Conservation (phyloP, 2,888 invertebrate species). For the Muscina levida region DNA sequence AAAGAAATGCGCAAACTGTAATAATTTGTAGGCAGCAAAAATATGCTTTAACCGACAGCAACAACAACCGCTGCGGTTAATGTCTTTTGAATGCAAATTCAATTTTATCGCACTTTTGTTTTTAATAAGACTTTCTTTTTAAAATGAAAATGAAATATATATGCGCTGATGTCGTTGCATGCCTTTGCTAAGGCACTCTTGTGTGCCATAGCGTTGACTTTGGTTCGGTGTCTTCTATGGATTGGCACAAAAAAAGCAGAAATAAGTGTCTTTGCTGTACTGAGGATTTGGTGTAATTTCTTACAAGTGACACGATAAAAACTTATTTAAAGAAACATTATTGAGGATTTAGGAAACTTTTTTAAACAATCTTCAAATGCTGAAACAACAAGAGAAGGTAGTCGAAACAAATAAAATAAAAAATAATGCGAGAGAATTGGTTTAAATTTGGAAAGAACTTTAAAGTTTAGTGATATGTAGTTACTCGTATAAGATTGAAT, state of each 20-base stretch:
- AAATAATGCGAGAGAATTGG: too few species aligned
- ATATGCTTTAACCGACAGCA: constrained; percentile 43
- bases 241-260: constrained; percentile 28
- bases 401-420: not conserved
- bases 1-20: constrained; percentile 2
- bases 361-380: not conserved
- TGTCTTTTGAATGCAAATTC: constrained; percentile 77
- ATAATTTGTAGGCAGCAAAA: constrained; percentile 57
- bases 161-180: constrained; percentile 43
- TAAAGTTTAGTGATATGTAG: too few species aligned
- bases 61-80: constrained; percentile 77
- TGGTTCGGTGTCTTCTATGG: constrained; percentile 18
- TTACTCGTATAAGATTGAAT: too few species aligned
- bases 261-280: constrained; percentile 10
- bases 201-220: not conserved
- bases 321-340: constrained; percentile 66
- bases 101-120: constrained; percentile 78
- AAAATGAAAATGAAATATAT: constrained; percentile 52
- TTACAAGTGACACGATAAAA: constrained; percentile 64
- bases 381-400: constrained; percentile 10
- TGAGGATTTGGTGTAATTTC: constrained; percentile 41
- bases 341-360: constrained; percentile 59
- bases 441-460: too few species aligned
- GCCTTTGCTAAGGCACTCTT: not conserved
- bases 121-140: constrained; percentile 73